Conservation (phyloP, 1,140 invertebrate genomes). For the Drosophila prosaltans region DNA sequence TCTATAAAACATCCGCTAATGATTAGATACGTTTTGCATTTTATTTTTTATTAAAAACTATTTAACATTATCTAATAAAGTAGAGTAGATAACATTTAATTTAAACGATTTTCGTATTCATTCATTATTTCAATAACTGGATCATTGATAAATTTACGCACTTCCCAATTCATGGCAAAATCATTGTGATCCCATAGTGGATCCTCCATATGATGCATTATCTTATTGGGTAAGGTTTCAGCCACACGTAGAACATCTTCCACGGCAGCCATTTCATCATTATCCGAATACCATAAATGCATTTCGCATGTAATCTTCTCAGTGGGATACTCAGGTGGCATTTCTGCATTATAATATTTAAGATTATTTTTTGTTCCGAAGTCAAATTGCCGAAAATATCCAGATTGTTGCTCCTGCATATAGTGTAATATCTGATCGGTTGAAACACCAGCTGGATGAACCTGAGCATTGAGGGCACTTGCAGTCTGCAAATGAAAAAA, state of each 20-base stretch:
- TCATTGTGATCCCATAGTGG: constrained; percentile 49
- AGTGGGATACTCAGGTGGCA: constrained; percentile 85
- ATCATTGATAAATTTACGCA: constrained; percentile 73
- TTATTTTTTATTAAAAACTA: background rate
- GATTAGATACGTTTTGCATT: constrained; percentile 31
- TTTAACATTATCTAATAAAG: no score
- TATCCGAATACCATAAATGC: constrained; percentile 88
- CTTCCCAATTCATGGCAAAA: constrained; percentile 83
- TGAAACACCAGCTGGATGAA: constrained; percentile 89
- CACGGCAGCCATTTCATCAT: constrained; percentile 83
- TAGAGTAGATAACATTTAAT: constrained; percentile 7
- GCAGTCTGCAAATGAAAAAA: constrained; percentile 72
- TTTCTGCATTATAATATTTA: constrained; percentile 69
- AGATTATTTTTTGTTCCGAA: constrained; percentile 79
- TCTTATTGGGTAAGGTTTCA: background rate
- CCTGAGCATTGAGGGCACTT: constrained; percentile 85
- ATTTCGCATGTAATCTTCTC: constrained; percentile 73
- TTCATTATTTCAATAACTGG: constrained; percentile 55
- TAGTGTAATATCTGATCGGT: constrained; percentile 88
- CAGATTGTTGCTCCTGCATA: constrained; percentile 84
- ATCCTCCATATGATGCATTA: constrained; percentile 8
- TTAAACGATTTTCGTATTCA: constrained; percentile 9
- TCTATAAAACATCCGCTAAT: constrained; percentile 24
- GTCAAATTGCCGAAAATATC: constrained; percentile 80
- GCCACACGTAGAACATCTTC: background rate